Evolutionary conservation across 2,797 vertebrate genomes (phyloP), one percentile per base, ranked within the genome.

Genomic region (Lithobates pipiens): DNA sequence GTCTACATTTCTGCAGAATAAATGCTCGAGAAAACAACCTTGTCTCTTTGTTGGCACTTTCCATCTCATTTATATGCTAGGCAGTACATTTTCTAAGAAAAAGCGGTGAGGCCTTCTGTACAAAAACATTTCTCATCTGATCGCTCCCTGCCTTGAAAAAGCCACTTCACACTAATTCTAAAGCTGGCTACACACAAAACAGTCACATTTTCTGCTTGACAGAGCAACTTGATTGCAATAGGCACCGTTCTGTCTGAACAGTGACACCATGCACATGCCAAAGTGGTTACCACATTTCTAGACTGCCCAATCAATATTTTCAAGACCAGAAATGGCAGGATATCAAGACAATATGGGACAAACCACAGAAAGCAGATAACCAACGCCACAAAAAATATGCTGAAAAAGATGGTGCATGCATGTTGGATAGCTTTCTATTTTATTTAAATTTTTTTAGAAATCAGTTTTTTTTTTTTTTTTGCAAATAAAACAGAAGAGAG

Each of bases 41-140:
- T 44, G 23, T n/a, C 6, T 23, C 77, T 50, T 39, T 18, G 44
- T 36, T 57, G 78, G 3, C 65, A 23, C 23, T 57, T 61, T 80
- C 11, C 13, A 27, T n/a, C 78, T 80, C 70, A 50, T 80, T 80
- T 57, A 71, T 72, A 80, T 80, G 68, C 78, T 39, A 72, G 78
- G 54, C 78, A 68, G 54, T 18, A 61, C 6, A 72, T 46, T 54
- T 29, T 11, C 29, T 36, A 80, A 80, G 68, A 72, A 71, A 32
- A 36, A 36, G 67, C 5, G 61, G 2, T 7, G 78, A 80, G 77
- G 67, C 25, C 42, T 46, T 44, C 25, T 21, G 77, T 21, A 54
- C 42, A 80, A 80, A 80, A 71, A 50, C 46, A 29, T 57, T 57
- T 23, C 68, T 54, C 68, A 71, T 71, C 65, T 57, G 65, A 69